Conservation (phyloP, 64 coral and sea anemone genomes). For the Trachythela sp. region DNA sequence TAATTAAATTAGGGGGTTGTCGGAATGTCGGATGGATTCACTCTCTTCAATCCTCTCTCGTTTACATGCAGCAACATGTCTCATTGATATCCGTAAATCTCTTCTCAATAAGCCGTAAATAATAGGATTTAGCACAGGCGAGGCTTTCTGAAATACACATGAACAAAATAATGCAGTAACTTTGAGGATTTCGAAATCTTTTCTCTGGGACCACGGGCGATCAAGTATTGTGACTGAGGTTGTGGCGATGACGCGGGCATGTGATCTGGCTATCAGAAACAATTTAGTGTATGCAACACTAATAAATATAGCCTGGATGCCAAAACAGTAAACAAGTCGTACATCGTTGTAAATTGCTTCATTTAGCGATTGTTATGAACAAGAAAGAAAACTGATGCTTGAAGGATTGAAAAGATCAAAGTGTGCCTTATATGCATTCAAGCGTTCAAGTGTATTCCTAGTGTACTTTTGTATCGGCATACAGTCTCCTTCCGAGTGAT, state of each 20-base stretch:
- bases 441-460: too few relatives aligned
- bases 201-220: not conserved
- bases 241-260: not conserved
- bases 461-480: too few relatives aligned
- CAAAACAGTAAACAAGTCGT: not conserved
- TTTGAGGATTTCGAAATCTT: not conserved
- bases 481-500: too few relatives aligned
- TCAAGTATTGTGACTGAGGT: not conserved
- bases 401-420: not conserved
- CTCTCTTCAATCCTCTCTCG: not conserved
- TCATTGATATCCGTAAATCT: not conserved
- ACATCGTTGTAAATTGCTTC: not conserved
- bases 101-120: slow-evolving; percentile 3
- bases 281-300: not conserved
- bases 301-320: not conserved
- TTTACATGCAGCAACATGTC: not conserved
- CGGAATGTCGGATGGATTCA: not conserved
- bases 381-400: not conserved
- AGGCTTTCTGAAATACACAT: not conserved
- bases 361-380: not conserved
- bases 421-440: too few relatives aligned
- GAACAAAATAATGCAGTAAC: not conserved
- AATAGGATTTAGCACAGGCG: not conserved
- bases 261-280: not conserved
- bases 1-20: too few relatives aligned